Evolutionary conservation across 2,797 vertebrate genomes (phyloP), one percentile per base, ranked within the genome.

Genomic region (Spinibarbus caldwelli): DNA sequence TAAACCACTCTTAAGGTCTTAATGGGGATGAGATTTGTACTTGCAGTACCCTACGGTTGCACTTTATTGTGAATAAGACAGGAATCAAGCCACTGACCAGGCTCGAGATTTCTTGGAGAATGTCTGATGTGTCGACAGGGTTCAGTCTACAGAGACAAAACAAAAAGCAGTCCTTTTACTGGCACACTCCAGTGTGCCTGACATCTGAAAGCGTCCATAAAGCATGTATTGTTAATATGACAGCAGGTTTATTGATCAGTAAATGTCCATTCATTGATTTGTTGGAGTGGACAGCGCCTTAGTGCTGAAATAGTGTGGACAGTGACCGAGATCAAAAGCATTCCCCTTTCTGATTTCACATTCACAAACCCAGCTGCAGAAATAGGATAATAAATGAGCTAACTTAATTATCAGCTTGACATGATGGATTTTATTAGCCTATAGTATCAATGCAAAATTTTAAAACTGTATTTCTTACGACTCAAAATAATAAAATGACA

Each of bases 71-170:
- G 12, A 76, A 31, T 52, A 45, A 59, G n/a, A 38, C 12, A 59
- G 3, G 14, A 49, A 38, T 52, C 17, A 80, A 71, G 78, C 29
- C 59, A 59, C 78, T 81, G 36, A 80, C 73, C 54, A 64, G 59
- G 31, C 38, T 85, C 23, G 31, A 62, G 47, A 36, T 79, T 31
- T 19, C 77, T 45, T 62, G 38, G 57, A 78, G 79, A 45, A 6
- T 23, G 34, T 41, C 23, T 43, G 23, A 38, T 54, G 71, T 54
- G 66, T n/a, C n/a, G 68, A 59, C 49, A 26, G 72, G 64, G 19
- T 76, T 83, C 80, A 38, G 52, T 83, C 64, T 89, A 29, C 9
- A 82, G 79, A 86, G 34, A 38, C 76, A 78, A 80, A 75, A 68
- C 26, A 36, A 41, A 19, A 26, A 21, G 59, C 71, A 76, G 19